Conservation (phyloP, 2,113 vertebrate species). For the Tichodroma muraria region DNA sequence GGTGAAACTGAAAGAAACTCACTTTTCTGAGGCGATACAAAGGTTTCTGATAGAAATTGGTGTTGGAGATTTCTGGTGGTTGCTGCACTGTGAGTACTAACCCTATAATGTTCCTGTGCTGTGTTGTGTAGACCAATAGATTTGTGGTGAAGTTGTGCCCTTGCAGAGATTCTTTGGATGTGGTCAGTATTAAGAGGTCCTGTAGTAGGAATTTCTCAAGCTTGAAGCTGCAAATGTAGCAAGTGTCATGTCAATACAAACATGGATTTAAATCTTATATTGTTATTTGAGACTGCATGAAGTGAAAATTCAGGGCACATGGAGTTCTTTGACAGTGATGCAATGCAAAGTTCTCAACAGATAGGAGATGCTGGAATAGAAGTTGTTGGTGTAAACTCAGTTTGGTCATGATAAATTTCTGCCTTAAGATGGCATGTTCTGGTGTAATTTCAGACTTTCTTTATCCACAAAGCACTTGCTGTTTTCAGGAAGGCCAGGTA, state of each 20-base stretch:
- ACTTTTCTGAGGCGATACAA: not conserved
- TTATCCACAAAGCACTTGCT: not conserved
- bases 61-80: not conserved
- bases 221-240: not conserved
- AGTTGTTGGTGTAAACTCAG: not conserved
- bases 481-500: not conserved
- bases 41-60: not conserved
- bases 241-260: not conserved
- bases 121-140: not conserved
- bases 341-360: not conserved
- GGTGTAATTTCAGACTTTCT: not conserved
- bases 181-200: not conserved
- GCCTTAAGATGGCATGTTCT: not conserved
- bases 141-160: not conserved
- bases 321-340: not conserved
- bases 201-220: not conserved
- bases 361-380: not conserved
- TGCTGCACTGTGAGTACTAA: not conserved
- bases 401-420: not conserved
- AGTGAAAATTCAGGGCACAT: not conserved
- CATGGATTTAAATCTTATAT: not conserved
- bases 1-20: not conserved
- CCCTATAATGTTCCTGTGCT: rapidly evolving
- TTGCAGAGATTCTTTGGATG: not conserved
- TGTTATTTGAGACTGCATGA: not conserved